Evolutionary conservation across 2,888 invertebrate species (phyloP).

Genomic region (Sympetrum striolatum): DNA sequence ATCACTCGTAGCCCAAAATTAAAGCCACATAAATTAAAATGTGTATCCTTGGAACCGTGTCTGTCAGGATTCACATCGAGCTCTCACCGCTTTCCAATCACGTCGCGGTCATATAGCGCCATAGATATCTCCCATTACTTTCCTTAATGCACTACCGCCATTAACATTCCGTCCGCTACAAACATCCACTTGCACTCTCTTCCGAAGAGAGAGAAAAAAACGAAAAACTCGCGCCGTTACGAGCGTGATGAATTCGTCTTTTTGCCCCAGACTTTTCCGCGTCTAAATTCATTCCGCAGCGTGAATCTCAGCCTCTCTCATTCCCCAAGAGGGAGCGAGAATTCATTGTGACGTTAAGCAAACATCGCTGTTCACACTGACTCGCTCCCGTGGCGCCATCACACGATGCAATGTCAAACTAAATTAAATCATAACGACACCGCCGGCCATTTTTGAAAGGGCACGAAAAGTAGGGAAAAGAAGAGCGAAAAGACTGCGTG

Average conservation of each 20-base stretch:
- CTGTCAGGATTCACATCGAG: too few relatives aligned
- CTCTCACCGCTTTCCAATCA: too few relatives aligned
- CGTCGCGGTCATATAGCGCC: not conserved
- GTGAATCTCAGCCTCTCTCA: not conserved
- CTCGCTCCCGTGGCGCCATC: not conserved
- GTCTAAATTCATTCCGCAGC: not conserved
- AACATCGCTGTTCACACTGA: not conserved
- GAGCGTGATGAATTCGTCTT: not conserved
- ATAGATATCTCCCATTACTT: not conserved
- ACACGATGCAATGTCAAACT: conserved; percentile 10
- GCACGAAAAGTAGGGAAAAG: not conserved
- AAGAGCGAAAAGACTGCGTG: not conserved
- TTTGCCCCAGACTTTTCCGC: not conserved
- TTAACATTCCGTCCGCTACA: not conserved
- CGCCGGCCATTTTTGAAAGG: conserved; percentile 18
- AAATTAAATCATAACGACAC: conserved; percentile 43
- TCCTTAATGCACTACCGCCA: not conserved
- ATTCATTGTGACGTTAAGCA: conserved; percentile 22
- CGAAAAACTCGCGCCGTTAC: not conserved
- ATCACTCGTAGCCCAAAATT: too few relatives aligned
- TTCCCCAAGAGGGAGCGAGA: not conserved
- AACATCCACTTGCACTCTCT: not conserved
- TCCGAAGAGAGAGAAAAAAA: not conserved
- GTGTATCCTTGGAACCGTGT: too few relatives aligned
- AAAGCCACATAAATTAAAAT: too few relatives aligned